phyloP scores from a whole-genome alignment of 2,113 vertebrate genomes.

The Steatornis caripensis region DNA sequence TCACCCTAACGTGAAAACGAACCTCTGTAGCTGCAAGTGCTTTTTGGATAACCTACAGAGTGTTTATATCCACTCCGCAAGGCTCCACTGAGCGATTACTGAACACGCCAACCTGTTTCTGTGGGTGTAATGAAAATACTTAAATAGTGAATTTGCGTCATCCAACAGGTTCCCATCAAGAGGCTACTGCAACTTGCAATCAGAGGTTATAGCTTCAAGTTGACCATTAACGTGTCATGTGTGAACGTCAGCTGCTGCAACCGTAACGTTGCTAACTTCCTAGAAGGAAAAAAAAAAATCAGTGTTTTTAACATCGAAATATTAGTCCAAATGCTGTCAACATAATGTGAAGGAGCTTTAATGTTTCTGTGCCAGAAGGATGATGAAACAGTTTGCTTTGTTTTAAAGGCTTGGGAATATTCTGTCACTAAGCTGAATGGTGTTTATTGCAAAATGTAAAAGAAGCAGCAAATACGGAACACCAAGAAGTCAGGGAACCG shows the following conservation, averaged over 20 bases:
- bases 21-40: background rate
- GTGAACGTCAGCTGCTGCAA: background rate
- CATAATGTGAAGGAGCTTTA: background rate
- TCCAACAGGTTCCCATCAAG: background rate
- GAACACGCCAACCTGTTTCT: background rate
- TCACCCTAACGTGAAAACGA: background rate
- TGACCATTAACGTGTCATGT: fast-evolving
- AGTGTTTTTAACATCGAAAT: background rate
- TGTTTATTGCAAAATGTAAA: background rate
- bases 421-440: fast-evolving
- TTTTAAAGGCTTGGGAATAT: background rate
- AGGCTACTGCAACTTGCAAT: background rate
- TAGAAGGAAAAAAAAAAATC: background rate
- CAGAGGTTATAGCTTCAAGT: background rate
- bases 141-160: fast-evolving
- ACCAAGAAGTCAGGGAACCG: background rate
- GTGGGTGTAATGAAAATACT: background rate
- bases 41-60: background rate
- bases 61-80: background rate
- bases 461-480: background rate
- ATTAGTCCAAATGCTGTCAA: background rate
- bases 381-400: background rate
- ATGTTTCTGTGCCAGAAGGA: background rate
- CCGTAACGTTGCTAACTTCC: background rate
- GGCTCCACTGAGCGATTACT: background rate